A percentile compares a stretch with the other conserved stretches of the same genome.
Conservation (phyloP, 2,888 invertebrate genomes). For the Campoplex nolae region DNA sequence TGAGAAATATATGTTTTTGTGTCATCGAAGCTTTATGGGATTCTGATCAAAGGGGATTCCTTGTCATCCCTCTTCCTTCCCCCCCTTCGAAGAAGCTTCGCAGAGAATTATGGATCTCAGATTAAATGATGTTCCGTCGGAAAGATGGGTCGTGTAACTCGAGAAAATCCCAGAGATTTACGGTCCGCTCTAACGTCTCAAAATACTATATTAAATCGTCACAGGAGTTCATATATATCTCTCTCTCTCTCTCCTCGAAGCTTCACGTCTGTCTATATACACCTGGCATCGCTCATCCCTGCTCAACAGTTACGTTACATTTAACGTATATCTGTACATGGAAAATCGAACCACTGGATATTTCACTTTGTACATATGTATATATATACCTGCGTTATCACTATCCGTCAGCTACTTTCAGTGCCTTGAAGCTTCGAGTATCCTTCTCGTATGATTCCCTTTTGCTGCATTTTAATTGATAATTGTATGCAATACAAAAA, state of each 20-base stretch:
- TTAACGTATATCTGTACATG: not conserved
- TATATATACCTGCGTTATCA: not conserved
- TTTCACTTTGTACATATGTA: not conserved
- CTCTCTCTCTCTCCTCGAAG: not conserved
- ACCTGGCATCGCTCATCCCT: constrained; percentile 8
- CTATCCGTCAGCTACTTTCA: constrained; percentile 1
- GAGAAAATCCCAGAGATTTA: constrained; percentile 50
- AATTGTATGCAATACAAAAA: not conserved
- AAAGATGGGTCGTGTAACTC: constrained; percentile 21
- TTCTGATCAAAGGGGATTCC: constrained; percentile 9
- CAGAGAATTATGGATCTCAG: constrained; percentile 33
- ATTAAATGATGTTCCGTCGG: constrained; percentile 22
- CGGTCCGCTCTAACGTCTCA: constrained; percentile 34
- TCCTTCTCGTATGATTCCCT: not conserved
- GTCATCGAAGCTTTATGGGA: constrained; percentile 13
- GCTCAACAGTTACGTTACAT: not conserved
- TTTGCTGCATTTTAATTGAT: not conserved
- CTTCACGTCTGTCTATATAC: not conserved
- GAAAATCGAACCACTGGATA: constrained; percentile 4
- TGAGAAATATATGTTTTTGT: constrained; percentile 14
- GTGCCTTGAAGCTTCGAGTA: not conserved
- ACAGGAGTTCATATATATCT: constrained; percentile 29
- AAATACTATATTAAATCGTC: constrained; percentile 49
- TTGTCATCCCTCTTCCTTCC: not conserved
- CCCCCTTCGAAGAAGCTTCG: not conserved